Evolutionary conservation across 2,113 vertebrate genomes (phyloP).

Genomic region (Carassius gibelio): DNA sequence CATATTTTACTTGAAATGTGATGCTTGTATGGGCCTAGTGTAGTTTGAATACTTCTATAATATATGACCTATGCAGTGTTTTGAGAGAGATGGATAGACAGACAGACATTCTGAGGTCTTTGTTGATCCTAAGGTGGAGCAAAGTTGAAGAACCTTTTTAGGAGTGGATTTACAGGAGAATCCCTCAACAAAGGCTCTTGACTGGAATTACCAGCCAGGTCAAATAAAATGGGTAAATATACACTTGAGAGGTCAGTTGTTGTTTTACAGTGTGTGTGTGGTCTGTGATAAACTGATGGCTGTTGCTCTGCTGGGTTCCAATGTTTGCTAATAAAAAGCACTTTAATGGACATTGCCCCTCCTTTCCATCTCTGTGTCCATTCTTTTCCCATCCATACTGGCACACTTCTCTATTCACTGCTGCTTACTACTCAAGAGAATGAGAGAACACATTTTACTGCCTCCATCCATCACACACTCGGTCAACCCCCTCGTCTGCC

Average conservation of each 20-base stretch:
- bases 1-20: background rate
- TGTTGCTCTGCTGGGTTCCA: constrained; percentile 17
- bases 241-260: constrained; percentile 48
- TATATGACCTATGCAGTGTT: too few species aligned
- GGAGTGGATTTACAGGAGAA: background rate
- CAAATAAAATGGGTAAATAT: constrained; percentile 43
- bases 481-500: background rate
- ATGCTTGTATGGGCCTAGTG: background rate
- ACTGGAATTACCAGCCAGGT: background rate
- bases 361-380: constrained; percentile 60
- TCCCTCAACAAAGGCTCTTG: constrained; percentile 18
- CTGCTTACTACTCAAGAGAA: constrained; percentile 67
- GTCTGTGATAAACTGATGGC: constrained; percentile 49
- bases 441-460: constrained; percentile 68
- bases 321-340: constrained; percentile 54
- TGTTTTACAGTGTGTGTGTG: constrained; percentile 44
- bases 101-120: background rate
- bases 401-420: constrained; percentile 46
- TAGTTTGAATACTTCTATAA: background rate
- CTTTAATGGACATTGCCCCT: constrained; percentile 69
- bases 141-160: background rate
- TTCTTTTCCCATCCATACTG: constrained; percentile 38
- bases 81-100: background rate
- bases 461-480: constrained; percentile 37
- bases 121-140: background rate